phyloP scores from a whole-genome alignment of 2,113 vertebrate genomes.

The Pseudopodoces humilis region DNA sequence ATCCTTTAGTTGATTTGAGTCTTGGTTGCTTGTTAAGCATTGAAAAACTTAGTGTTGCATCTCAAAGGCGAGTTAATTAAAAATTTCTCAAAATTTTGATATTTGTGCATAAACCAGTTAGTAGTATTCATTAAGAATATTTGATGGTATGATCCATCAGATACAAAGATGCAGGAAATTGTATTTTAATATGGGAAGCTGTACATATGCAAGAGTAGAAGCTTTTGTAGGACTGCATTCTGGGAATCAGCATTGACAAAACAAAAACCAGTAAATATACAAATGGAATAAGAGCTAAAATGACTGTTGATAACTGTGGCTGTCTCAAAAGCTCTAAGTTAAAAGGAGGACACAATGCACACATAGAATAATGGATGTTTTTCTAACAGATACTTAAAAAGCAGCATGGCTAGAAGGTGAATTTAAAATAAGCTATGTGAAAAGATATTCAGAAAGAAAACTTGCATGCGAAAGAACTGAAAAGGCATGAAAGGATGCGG shows the following conservation, averaged over 20 bases:
- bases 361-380: neutral
- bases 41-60: neutral
- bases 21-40: neutral
- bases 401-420: neutral
- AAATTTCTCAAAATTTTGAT: neutral
- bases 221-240: neutral
- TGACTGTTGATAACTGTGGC: neutral
- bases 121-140: neutral
- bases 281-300: neutral
- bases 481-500: neutral
- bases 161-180: neutral
- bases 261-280: neutral
- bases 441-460: conserved; percentile 6
- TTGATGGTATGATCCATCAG: neutral
- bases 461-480: neutral
- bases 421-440: neutral
- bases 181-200: neutral
- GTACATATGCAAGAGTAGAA: neutral
- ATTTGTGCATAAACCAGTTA: neutral
- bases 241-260: neutral
- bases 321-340: neutral
- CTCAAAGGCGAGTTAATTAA: neutral
- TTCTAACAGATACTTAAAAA: neutral
- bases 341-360: neutral
- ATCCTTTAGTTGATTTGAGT: neutral